Evolutionary conservation across 2,797 vertebrate species (phyloP).

Genomic region (Mastacembelus armatus): DNA sequence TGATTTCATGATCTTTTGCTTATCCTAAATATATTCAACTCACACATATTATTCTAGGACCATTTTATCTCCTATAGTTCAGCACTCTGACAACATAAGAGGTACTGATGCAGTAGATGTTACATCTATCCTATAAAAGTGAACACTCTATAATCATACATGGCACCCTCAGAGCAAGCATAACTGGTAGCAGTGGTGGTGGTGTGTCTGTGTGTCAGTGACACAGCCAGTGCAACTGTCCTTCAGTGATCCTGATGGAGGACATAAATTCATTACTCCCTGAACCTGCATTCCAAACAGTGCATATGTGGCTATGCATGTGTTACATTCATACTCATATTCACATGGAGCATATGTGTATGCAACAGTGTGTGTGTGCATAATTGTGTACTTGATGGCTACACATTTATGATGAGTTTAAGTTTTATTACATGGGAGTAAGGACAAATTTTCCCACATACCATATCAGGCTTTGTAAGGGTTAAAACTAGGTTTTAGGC

Average conservation of each 20-base stretch:
- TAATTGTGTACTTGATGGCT: conserved; percentile 6
- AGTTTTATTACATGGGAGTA: no score
- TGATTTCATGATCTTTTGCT: conserved; percentile 5
- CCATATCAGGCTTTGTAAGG: no score
- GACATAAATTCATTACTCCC: conserved; percentile 73
- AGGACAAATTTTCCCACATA: no score
- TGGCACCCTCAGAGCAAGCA: conserved; percentile 10
- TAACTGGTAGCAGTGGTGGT: background rate
- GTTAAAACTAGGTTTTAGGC: no score
- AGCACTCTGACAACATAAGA: conserved; percentile 30
- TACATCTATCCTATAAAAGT: conserved; percentile 40
- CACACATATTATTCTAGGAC: background rate
- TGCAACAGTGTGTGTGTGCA: conserved; percentile 1
- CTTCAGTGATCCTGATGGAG: conserved; percentile 72
- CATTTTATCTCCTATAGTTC: conserved; percentile 14
- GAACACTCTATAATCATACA: conserved; percentile 16
- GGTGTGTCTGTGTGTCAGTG: conserved; percentile 24
- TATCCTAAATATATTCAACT: conserved; percentile 11
- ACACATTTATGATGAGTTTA: no score
- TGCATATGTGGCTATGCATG: conserved; percentile 28
- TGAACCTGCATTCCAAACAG: conserved; percentile 45
- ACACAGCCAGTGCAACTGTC: conserved; percentile 56
- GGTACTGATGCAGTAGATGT: conserved; percentile 3
- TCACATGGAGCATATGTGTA: conserved; percentile 1
- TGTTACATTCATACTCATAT: conserved; percentile 10